Evolutionary conservation across 1,140 invertebrate genomes (phyloP), one percentile per base, ranked within the genome.

Genomic region (Drosophila murphyi): DNA sequence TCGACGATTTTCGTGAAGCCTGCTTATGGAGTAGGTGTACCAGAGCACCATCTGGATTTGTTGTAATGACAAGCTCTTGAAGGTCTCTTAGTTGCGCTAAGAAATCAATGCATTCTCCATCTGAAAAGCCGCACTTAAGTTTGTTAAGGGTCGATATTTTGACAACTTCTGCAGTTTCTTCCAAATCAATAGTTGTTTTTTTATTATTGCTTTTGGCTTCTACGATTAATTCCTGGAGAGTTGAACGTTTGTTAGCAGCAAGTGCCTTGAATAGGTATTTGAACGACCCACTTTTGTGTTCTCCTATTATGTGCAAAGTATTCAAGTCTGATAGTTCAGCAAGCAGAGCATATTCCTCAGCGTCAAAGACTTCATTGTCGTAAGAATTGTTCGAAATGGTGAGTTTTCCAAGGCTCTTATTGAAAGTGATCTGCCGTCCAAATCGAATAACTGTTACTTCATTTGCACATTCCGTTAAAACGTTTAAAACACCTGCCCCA

Each of bases 321-420:
- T 6, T n/a, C 10, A 50, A 3, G 12, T 39, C 3, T 20, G 43
- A 34, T 2, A 67, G 12, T 34, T 34, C 10, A 32, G 54, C 34
- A 28, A 67, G 32, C 8, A 12, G 8, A n/a, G 32, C 51, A 37
- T 65, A 65, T 12, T 65, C 63, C 20, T 55, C 12, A 2, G 41
- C 63, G 20, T 56, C 12, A 0, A 37, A 12, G 7, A 39, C 20
- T 7, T 12, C 12, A 5, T 48, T 20, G 0, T 28, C 10, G 10
- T 65, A 65, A 0, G 52, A 37, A 47, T 1, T 5, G 41, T 65
- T 67, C 28, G 32, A 29, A 31, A 67, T 56, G 48, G 32, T 67
- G 4, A 67, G 41, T 31, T 31, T 56, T 0, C 34, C 5, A 4
- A 48, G 5, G 1, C n/a, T 3, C 32, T 39, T 56, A 5, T 56